Base-by-base conservation (phyloP, 2,797 vertebrate species). In the Sternotherus odoratus region DNA sequence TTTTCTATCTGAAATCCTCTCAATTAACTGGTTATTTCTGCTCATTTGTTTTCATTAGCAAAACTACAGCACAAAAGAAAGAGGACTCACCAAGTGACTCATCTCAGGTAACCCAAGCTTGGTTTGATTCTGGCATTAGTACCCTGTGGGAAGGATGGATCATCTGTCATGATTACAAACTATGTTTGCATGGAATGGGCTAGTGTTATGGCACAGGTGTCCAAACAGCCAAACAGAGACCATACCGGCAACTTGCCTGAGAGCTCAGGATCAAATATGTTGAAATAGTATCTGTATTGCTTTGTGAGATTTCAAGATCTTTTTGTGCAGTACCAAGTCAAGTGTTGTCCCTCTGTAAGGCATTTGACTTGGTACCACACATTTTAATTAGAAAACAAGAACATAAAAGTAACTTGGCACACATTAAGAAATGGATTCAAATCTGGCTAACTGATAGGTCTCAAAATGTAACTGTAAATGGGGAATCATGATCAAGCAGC, bases 31-130 rank as follows among this genome's bases (percentile, higher is more conserved):
- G 51, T 93, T 74, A 12, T 90, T 88, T 94, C 15, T 60, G 3
- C 84, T 21, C 77, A 30, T 89, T 85, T 89, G 16, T 91, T 94
- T 94, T 88, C 28, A 53, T 49, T 91, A 97, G 97, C 89, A 93
- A 90, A 92, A 33, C 82, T 88, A 69, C 91, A 95, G 50, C 69
- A 87, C 92, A 96, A 97, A 96, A 90, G 33, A 33, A 96, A 53
- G 36, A 93, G 80, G 91, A 85, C 54, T 57, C 66, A 92, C 50
- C 90, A 75, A 28, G 66, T 78, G 93, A 96, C 33, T 86, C 87
- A 78, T 94, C 79, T 90, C 96, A 98, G 98, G 98, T 98, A 98
- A 97, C 26, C 15, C 43, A 86, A 48, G 8, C n/a, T 85, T 92
- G 54, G 24, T 90, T 13, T 69, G 66, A 78, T 79, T 85, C 10